Conservation (phyloP, 1,140 invertebrate species). For the Daktulosphaira vitifoliae region DNA sequence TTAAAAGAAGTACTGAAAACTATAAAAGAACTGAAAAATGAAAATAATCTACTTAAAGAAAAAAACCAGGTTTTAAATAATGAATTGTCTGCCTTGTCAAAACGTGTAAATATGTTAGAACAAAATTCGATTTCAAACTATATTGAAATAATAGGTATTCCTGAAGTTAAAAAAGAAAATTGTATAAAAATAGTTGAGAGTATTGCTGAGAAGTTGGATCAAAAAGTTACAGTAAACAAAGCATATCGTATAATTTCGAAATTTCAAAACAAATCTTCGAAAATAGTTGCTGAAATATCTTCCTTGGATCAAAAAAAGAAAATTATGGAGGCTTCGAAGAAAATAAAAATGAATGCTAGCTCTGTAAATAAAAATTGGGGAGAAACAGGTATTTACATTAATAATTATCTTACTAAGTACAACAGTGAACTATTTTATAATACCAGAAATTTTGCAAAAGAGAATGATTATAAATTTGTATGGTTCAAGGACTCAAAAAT, state of each 20-base stretch:
- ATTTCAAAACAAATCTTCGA: not conserved
- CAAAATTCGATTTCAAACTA: not conserved
- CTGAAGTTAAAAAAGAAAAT: not conserved
- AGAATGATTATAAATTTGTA: not conserved
- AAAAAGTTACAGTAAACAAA: not conserved
- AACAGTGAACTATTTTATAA: slow-evolving; percentile 1
- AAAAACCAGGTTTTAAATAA: not conserved
- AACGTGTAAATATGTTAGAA: not conserved
- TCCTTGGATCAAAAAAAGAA: not conserved
- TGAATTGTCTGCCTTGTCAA: not conserved
- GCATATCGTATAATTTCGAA: not conserved
- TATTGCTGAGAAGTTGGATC: not conserved
- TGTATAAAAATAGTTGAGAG: not conserved
- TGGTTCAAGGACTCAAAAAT: not conserved
- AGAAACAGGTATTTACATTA: not conserved
- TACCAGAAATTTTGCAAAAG: not conserved
- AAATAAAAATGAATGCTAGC: not conserved
- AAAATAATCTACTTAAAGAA: not conserved
- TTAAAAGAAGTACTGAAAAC: not conserved
- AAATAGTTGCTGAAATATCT: not conserved
- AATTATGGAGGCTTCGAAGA: not conserved
- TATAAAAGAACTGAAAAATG: not conserved
- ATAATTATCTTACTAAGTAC: not conserved
- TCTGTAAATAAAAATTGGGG: not conserved
- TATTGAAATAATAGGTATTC: not conserved